Evolutionary conservation across 1,140 invertebrate species (phyloP).

Genomic region (Leptopilina boulardi): DNA sequence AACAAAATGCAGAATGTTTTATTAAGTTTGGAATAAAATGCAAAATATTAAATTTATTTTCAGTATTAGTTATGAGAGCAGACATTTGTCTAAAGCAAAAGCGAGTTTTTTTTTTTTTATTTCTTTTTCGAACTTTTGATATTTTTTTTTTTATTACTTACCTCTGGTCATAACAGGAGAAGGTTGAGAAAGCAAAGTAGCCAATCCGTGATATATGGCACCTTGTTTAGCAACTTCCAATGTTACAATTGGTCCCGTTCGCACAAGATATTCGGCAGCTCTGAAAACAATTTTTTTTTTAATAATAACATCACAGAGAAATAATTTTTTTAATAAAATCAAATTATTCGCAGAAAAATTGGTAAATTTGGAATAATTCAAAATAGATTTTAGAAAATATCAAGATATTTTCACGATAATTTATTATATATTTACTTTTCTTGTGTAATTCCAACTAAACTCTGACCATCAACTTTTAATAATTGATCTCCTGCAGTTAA

Average conservation of each 20-base stretch:
- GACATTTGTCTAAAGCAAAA: not conserved
- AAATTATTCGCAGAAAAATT: too few species aligned
- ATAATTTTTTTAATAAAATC: slow-evolving; percentile 14
- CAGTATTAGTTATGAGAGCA: not conserved
- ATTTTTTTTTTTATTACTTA: slow-evolving; percentile 69
- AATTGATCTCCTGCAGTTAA: slow-evolving; percentile 98
- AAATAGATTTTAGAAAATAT: too few species aligned
- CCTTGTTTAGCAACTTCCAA: slow-evolving; percentile 98
- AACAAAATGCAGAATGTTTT: too few species aligned
- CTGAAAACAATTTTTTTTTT: slow-evolving; percentile 70
- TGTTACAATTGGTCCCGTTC: slow-evolving; percentile 94
- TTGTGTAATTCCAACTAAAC: slow-evolving; percentile 96
- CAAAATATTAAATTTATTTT: not conserved
- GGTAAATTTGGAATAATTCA: too few species aligned
- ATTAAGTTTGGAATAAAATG: too few species aligned
- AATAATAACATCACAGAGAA: not conserved
- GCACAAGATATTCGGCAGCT: slow-evolving; percentile 96
- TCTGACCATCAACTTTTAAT: slow-evolving; percentile 97
- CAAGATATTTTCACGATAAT: too few species aligned
- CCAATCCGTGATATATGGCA: slow-evolving; percentile 96
- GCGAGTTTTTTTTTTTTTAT: not conserved
- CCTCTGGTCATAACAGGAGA: slow-evolving; percentile 90
- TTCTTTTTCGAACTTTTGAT: not conserved
- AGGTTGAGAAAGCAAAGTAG: slow-evolving; percentile 93
- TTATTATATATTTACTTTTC: slow-evolving; percentile 81